Base-by-base conservation (phyloP, 2,888 invertebrate genomes). In the Mellilla xanthometata region DNA sequence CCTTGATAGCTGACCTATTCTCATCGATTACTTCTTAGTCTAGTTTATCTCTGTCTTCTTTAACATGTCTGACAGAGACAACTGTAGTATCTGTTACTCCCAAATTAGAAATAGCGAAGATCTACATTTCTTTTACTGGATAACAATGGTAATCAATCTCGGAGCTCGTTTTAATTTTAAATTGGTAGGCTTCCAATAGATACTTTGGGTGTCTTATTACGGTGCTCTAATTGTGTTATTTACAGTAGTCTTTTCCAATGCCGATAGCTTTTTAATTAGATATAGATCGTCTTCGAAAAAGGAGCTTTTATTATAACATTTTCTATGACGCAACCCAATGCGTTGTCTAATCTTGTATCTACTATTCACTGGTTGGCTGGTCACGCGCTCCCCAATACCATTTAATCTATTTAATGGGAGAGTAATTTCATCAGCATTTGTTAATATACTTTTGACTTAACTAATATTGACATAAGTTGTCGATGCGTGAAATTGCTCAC, bases 1-100 rank as follows among this genome's bases (percentile, higher is more conserved):
- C 54, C 58, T 56, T 56, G 48, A 47, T 48, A 49, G 43, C 47
- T 52, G 46, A 41, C 47, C 41, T 48, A 48, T 48, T 48, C 41
- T 42, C 38, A 48, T 47, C 47, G 47, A 38, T 48, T 48, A 12
- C 40, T 26, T 34, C 34, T 46, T 30, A 30, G 39, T 27, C 30
- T 9, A 7, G 24, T n/a, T n/a, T n/a, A 19, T 42, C 41, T 32
- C 36, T 41, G 9, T 38, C 47, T 27, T 38, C 32, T 19, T 31
- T 32, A 12, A 32, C 13, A 15, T 27, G 30, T 28, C 27, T 27
- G 32, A 47, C 2, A 24, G 41, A 38, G 41, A 47, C 27, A 11
- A 11, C 24, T 3, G 12, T 34, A 40, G 11, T 27, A 31, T 26
- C 3, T 9, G n/a, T 26, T 26, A 34, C 39, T 15, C 19, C 30